Evolutionary conservation across 1,140 invertebrate genomes (phyloP).

Genomic region (Drosophila melanica): DNA sequence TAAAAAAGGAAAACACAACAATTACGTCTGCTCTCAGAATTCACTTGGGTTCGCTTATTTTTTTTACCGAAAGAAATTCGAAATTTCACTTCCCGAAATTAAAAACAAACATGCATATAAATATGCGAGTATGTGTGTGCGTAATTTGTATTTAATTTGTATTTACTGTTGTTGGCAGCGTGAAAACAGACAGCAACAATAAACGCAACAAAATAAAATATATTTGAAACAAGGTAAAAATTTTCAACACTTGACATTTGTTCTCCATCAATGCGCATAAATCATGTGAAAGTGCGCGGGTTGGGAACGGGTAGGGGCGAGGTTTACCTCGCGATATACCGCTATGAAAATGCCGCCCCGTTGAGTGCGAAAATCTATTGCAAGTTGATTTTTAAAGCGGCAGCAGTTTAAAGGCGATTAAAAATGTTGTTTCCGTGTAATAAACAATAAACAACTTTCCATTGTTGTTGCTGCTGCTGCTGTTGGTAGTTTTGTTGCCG

Average conservation of each 20-base stretch:
- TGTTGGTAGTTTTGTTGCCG: slow-evolving; percentile 4
- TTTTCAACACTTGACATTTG: slow-evolving; percentile 38
- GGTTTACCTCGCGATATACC: slow-evolving; percentile 32
- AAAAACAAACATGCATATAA: slow-evolving; percentile 1
- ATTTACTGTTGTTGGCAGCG: slow-evolving; percentile 5
- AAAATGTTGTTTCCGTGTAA: slow-evolving; percentile 71
- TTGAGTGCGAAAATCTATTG: slow-evolving; percentile 30
- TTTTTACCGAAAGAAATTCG: slow-evolving; percentile 21
- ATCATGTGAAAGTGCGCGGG: neutral
- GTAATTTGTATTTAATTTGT: slow-evolving; percentile 39
- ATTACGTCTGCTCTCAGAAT: slow-evolving; percentile 22
- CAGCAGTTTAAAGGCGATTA: slow-evolving; percentile 51
- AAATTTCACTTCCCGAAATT: slow-evolving; percentile 46
- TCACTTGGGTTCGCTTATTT: slow-evolving; percentile 13
- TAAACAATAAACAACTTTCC: slow-evolving; percentile 72
- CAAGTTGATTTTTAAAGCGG: slow-evolving; percentile 13
- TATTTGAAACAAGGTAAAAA: slow-evolving; percentile 34
- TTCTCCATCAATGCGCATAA: slow-evolving; percentile 23
- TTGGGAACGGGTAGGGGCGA: neutral
- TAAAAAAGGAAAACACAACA: neutral
- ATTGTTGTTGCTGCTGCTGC: slow-evolving; percentile 51
- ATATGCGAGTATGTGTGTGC: neutral
- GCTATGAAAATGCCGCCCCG: slow-evolving; percentile 33
- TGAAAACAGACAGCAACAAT: slow-evolving; percentile 22
- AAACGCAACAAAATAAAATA: neutral